Conservation (phyloP, 2,113 vertebrate genomes). For the Hoplias malabaricus region DNA sequence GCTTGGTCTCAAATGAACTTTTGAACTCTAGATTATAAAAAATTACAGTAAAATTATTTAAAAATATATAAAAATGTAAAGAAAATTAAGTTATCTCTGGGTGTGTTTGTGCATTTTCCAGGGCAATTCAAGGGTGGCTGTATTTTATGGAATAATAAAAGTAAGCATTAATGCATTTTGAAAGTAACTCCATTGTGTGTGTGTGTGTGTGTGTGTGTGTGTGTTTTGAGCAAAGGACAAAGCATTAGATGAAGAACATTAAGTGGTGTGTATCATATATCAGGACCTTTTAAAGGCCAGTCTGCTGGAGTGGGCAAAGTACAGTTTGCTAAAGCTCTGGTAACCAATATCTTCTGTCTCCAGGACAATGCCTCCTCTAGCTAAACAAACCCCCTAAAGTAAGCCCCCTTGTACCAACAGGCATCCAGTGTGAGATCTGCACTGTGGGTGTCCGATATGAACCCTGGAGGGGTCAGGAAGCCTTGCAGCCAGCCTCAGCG, state of each 20-base stretch:
- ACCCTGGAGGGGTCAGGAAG: slow-evolving; percentile 8
- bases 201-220: background rate
- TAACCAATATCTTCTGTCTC: background rate
- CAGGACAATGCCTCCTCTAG: background rate
- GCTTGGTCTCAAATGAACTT: too few species aligned
- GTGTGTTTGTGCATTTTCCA: background rate
- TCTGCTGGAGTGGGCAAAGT: background rate
- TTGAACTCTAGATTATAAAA: too few species aligned
- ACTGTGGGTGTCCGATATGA: background rate
- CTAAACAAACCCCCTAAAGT: background rate
- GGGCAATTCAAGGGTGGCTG: background rate
- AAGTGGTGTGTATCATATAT: slow-evolving; percentile 13
- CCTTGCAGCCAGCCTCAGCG: background rate
- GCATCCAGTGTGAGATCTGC: background rate
- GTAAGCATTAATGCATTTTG: background rate
- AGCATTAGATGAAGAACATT: slow-evolving; percentile 6
- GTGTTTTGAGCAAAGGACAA: background rate
- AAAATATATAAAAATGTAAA: background rate
- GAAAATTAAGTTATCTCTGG: background rate
- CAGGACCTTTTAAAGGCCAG: slow-evolving; percentile 16
- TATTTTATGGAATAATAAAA: background rate
- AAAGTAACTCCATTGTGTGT: background rate
- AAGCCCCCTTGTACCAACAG: background rate
- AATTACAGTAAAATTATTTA: background rate
- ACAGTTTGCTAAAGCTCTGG: background rate